A percentile compares a stretch with the other conserved stretches of the same genome.
These are phyloP conservation scores for Actinernus sp. DNA, from an alignment of 92 coral and sea anemone genomes.

Conservation along the genomic window DNA sequence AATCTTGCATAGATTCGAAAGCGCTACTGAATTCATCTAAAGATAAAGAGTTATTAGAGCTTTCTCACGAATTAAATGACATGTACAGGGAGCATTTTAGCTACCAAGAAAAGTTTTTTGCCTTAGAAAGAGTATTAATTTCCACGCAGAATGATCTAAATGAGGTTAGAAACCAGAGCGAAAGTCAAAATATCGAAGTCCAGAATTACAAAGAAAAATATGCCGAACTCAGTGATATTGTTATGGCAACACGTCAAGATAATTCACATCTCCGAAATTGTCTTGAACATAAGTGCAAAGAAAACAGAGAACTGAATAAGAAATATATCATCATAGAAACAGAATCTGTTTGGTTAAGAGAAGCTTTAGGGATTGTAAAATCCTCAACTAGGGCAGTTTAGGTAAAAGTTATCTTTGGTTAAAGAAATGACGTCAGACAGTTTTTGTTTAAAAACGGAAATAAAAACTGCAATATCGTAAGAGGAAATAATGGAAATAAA, in stretches of 20 bases:
- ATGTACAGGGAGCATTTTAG: conserved; percentile 60
- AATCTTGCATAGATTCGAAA: neutral
- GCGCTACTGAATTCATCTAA: conserved; percentile 4
- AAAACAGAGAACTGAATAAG: conserved; percentile 48
- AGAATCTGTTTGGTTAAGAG: conserved; percentile 87
- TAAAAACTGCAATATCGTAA: no score
- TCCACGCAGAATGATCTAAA: conserved; percentile 67
- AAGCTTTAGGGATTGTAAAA: conserved; percentile 79
- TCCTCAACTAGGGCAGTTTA: no score
- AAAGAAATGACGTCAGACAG: no score
- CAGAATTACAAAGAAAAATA: conserved; percentile 71
- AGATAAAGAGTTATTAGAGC: conserved; percentile 37
- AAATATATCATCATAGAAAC: conserved; percentile 71
- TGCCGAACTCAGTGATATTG: conserved; percentile 61
- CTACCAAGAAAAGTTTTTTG: conserved; percentile 57
- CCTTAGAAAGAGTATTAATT: conserved; percentile 28
- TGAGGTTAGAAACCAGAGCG: conserved; percentile 52
- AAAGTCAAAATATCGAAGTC: conserved; percentile 58
- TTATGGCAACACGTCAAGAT: conserved; percentile 70
- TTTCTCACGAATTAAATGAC: conserved; percentile 61
- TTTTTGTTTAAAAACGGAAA: no score
- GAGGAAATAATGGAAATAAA: no score
- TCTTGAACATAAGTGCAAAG: conserved; percentile 61
- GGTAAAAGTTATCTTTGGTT: no score
- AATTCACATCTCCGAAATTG: conserved; percentile 64